phyloP scores from a whole-genome alignment of 35 echinoderm and acorn worm species.

The Apostichopus parvimensis region DNA sequence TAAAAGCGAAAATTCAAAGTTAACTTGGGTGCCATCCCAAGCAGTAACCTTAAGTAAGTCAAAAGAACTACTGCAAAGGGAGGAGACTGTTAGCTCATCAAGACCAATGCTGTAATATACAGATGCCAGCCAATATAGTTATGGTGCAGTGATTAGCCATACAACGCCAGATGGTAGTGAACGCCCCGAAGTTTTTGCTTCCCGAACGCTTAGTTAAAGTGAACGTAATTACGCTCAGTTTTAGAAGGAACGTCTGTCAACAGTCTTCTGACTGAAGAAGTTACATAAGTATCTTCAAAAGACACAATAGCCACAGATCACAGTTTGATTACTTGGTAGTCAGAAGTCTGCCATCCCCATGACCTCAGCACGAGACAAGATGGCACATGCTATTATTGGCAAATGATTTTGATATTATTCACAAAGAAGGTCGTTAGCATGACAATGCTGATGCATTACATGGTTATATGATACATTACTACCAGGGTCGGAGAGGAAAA shows the following conservation, averaged over 20 bases:
- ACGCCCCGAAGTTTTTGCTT: slow-evolving; percentile 62
- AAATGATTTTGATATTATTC: slow-evolving; percentile 52
- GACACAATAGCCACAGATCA: slow-evolving; percentile 66
- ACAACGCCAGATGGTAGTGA: slow-evolving; percentile 44
- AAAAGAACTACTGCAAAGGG: slow-evolving; percentile 41
- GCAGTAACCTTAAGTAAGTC: slow-evolving; percentile 39
- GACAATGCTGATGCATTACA: neutral
- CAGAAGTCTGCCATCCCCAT: slow-evolving; percentile 57
- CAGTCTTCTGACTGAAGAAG: slow-evolving; percentile 64
- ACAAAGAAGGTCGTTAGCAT: slow-evolving; percentile 58
- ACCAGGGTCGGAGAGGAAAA: neutral
- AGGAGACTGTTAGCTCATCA: slow-evolving; percentile 30
- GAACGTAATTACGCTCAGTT: slow-evolving; percentile 76
- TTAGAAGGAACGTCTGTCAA: slow-evolving; percentile 57
- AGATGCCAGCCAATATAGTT: slow-evolving; percentile 71
- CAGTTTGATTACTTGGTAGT: slow-evolving; percentile 11
- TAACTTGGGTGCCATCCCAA: slow-evolving; percentile 37
- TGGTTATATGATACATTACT: slow-evolving; percentile 9
- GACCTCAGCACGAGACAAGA: slow-evolving; percentile 56
- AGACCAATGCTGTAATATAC: slow-evolving; percentile 55
- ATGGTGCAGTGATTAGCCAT: slow-evolving; percentile 65
- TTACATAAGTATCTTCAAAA: slow-evolving; percentile 64
- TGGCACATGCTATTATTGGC: slow-evolving; percentile 71
- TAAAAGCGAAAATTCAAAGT: slow-evolving; percentile 29
- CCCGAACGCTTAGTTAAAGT: slow-evolving; percentile 35